Evolutionary conservation across 1,140 invertebrate genomes (phyloP).

Genomic region (Drosophila persimilis): DNA sequence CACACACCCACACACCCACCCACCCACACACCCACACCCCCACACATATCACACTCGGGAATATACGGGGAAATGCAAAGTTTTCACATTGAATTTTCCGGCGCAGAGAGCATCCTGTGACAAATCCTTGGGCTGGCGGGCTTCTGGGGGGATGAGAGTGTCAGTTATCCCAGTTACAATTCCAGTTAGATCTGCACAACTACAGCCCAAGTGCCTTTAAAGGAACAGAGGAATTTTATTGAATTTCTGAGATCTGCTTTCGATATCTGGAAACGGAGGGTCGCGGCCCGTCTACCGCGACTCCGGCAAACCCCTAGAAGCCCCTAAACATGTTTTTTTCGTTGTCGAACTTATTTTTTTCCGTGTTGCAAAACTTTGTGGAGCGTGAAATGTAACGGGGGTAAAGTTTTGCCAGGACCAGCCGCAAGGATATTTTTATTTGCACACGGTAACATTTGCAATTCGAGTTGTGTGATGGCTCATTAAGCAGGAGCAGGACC

Average conservation of each 20-base stretch:
- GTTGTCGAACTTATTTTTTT: neutral
- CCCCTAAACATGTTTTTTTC: neutral
- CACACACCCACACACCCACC: neutral
- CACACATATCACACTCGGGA: constrained; percentile 1
- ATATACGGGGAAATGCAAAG: constrained; percentile 58
- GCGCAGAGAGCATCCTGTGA: constrained; percentile 63
- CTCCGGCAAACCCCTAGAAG: no score
- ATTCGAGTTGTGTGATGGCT: constrained; percentile 65
- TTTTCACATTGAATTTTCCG: constrained; percentile 78
- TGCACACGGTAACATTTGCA: constrained; percentile 66
- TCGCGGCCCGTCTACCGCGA: no score
- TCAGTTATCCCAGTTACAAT: constrained; percentile 53
- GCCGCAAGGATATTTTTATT: constrained; percentile 70
- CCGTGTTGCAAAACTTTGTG: constrained; percentile 52
- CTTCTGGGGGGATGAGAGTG: constrained; percentile 24
- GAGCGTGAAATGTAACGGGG: constrained; percentile 61
- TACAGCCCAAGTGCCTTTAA: neutral
- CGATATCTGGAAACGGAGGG: no score
- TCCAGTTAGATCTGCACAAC: constrained; percentile 11
- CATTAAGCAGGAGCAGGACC: constrained; percentile 56
- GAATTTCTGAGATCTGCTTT: no score
- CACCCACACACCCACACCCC: neutral
- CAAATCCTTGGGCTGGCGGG: constrained; percentile 47
- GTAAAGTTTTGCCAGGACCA: constrained; percentile 22
- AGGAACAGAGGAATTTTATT: no score